Evolutionary conservation across 1,140 invertebrate genomes (phyloP), one percentile per base, ranked within the genome.

Genomic region (Dolichoris vasculosae): DNA sequence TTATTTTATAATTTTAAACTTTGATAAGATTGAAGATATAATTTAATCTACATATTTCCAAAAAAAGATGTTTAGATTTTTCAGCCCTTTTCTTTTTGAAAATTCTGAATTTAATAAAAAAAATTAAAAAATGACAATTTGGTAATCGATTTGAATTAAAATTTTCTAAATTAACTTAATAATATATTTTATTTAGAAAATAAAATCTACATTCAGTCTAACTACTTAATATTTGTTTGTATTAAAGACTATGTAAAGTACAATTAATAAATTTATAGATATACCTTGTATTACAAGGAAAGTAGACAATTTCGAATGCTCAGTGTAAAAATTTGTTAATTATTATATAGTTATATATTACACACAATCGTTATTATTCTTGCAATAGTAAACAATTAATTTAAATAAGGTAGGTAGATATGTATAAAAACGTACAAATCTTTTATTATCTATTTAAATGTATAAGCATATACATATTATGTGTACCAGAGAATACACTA

Each of bases 341-440:
- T 89, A 89, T 89, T 89, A 87, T 81, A 88, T 89, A 89, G 86
- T 87, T 88, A 75, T 89, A 87, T 82, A 87, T 85, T 87, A 84
- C 79, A 86, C 64, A 83, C 75, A 38, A 76, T 51, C 73, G 75
- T 86, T 63, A 83, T 86, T 84, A 82, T 32, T 40, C 43, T 78
- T 82, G 75, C 26, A 85, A 85, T 81, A 86, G 75, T 32, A 48
- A 78, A 59, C 23, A 11, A 81, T 35, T 63, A 80, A 85, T 63
- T 59, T 85, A 85, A 67, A 76, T 4, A 77, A 84, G 38, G 76
- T 85, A 85, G 82, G 38, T 55, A 86, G 84, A 83, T 75, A 46
- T 59, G 32, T 63, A 82, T 51, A 51, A 77, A 23, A n/a, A 73
- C 67, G 40, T 69, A 20, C 35, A 69, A 69, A 69, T 69, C 35